A percentile compares a stretch with the other conserved stretches of the same genome.
phyloP scores from a whole-genome alignment of 2,888 invertebrate genomes.

The Anoplius nigerrimus region DNA sequence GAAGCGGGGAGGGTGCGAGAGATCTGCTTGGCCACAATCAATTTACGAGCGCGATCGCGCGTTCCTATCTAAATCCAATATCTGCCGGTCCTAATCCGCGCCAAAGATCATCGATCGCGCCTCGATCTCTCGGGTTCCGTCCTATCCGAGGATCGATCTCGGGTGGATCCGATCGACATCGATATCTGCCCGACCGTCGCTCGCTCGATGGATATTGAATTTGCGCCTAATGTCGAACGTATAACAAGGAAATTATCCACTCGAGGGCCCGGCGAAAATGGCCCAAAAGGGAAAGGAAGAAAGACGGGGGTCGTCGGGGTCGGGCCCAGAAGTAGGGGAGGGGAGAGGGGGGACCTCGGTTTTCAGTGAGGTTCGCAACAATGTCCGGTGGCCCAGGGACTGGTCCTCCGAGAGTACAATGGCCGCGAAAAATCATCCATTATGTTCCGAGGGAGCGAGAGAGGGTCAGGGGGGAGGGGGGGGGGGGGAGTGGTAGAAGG shows the following conservation, averaged over 20 bases:
- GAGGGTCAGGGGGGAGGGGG: slow-evolving; percentile 30
- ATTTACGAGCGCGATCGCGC: slow-evolving; percentile 38
- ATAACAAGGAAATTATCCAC: slow-evolving; percentile 75
- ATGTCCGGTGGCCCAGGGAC: slow-evolving; percentile 57
- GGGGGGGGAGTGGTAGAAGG: slow-evolving; percentile 4
- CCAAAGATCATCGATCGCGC: slow-evolving; percentile 43
- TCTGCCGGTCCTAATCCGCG: slow-evolving; percentile 64
- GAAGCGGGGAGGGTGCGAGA: slow-evolving; percentile 5
- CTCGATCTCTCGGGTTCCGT: slow-evolving; percentile 39
- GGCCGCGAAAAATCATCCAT: slow-evolving; percentile 74
- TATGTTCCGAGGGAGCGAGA: slow-evolving; percentile 59
- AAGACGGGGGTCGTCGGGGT: slow-evolving; percentile 24
- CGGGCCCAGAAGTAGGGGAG: slow-evolving; percentile 9
- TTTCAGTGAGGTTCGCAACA: slow-evolving; percentile 62
- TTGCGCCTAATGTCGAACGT: slow-evolving; percentile 67
- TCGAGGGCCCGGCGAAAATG: slow-evolving; percentile 62
- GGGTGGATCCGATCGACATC: not conserved
- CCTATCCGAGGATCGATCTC: slow-evolving; percentile 29
- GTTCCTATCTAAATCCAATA: slow-evolving; percentile 71
- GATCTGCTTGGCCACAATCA: slow-evolving; percentile 30
- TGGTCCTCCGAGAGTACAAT: slow-evolving; percentile 66
- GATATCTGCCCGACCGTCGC: slow-evolving; percentile 14
- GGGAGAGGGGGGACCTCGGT: slow-evolving; percentile 42
- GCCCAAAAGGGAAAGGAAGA: slow-evolving; percentile 20
- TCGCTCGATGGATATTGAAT: slow-evolving; percentile 35